Conservation (phyloP, 2,888 invertebrate genomes). For the Eristalinus aeneus region DNA sequence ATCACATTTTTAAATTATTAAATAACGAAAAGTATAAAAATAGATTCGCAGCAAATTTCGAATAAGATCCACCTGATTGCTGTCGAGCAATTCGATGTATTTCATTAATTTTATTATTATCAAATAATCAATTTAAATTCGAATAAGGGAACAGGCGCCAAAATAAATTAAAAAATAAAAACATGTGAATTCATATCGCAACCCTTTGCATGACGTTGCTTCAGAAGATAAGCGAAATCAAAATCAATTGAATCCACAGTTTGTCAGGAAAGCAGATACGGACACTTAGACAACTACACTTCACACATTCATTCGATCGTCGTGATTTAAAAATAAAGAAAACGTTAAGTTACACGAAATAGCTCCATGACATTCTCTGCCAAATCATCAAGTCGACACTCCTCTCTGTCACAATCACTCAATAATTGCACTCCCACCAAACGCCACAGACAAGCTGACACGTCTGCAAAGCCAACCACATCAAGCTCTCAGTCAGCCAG, state of each 20-base stretch:
- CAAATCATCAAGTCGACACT: not conserved
- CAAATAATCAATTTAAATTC: not conserved
- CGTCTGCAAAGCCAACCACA: conserved; percentile 2
- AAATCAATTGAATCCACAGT: not conserved
- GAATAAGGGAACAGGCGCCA: not conserved
- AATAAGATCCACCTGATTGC: too few species aligned
- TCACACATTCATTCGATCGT: not conserved
- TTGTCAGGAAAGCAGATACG: not conserved
- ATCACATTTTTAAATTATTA: too few species aligned
- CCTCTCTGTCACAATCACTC: not conserved
- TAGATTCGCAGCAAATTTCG: too few species aligned
- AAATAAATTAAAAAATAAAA: not conserved
- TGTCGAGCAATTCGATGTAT: too few species aligned
- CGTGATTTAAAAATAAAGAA: not conserved
- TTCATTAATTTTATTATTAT: too few species aligned
- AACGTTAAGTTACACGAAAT: not conserved
- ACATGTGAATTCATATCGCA: not conserved
- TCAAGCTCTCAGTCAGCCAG: not conserved
- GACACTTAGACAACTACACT: conserved; percentile 2
- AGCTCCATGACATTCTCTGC: not conserved
- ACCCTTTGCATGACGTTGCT: not conserved
- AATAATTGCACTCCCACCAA: not conserved
- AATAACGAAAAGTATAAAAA: too few species aligned
- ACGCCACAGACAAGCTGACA: conserved; percentile 19
- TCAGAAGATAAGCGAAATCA: not conserved